Percentiles rank a stretch among this genome's conserved stretches.
Evolutionary conservation across 2,888 invertebrate species (phyloP).

Genomic region (Melinaea menophilus): DNA sequence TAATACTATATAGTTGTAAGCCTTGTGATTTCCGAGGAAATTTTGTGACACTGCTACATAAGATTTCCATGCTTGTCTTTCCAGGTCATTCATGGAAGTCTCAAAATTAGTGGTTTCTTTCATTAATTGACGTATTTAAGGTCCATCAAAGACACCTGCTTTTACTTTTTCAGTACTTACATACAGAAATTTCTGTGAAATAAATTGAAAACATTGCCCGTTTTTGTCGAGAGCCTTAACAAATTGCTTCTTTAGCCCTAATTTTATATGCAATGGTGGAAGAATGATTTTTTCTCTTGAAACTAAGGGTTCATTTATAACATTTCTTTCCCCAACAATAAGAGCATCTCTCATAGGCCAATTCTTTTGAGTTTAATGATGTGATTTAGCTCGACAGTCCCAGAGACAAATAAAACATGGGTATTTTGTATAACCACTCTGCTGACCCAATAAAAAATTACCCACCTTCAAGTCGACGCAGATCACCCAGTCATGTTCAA

Average conservation of each 20-base stretch:
- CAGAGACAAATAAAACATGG: constrained; percentile 27
- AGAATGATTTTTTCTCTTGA: constrained; percentile 20
- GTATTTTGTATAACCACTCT: constrained; percentile 13
- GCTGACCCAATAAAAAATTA: constrained; percentile 10
- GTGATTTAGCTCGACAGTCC: constrained; percentile 24
- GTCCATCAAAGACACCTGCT: no score
- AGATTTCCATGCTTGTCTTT: background rate
- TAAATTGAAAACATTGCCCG: no score
- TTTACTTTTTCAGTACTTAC: no score
- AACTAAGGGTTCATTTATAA: constrained; percentile 22
- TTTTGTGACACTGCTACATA: background rate
- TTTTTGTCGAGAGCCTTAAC: constrained; percentile 24
- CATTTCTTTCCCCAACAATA: constrained; percentile 20
- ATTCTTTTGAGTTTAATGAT: constrained; percentile 13
- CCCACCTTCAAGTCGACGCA: constrained; percentile 26
- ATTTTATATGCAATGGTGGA: constrained; percentile 27
- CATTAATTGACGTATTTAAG: background rate
- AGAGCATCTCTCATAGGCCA: background rate
- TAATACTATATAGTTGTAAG: background rate
- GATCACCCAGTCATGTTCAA: constrained; percentile 21
- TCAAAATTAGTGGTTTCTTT: background rate
- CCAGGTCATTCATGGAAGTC: background rate
- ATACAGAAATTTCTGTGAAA: no score
- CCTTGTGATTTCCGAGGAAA: background rate
- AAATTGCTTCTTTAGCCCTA: constrained; percentile 27